Base-by-base conservation (phyloP, 2,888 invertebrate genomes). In the Acanthosoma haemorrhoidale region DNA sequence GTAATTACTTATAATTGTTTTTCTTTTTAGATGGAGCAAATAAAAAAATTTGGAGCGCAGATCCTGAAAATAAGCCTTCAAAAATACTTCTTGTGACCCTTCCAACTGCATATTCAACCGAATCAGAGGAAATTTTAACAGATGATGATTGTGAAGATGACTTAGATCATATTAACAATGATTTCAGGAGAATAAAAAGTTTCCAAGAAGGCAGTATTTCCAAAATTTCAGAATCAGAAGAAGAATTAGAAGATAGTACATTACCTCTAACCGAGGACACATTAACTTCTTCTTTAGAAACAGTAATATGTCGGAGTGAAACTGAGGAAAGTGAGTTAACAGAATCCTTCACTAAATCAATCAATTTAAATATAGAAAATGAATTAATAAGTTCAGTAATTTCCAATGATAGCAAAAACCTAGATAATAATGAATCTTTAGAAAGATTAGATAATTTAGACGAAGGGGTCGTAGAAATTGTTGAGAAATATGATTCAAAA, bases 51-150 rank as follows among this genome's bases (percentile, higher is more conserved):
- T 2, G n/a, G 6, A 4, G 5, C 2, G 3, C 6, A 6, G 4
- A 13, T n/a, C 13, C 2, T 25, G 51, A 51, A 51, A 64, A 41
- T 64, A 64, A 64, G 41, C 39, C 43, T 31, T 41, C 67, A 15
- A 72, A 72, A 72, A 63, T 70, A 15, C 71, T 73, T 18, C 63
- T 71, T 36, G 71, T 73, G 16, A 73, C 69, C 5, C 71, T 73
- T 29, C 72, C 72, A 38, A 69, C 71, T 6, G 71, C 71, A 25
- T 71, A 66, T 69, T 68, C 60, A 31, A 60, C 67, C 18, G 72
- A 73, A 32, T n/a, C 61, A n/a, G 70, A 70, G n/a, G 72, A 71
- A 18, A 36, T 60, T 16, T 41, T 66, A 31, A 68, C 66, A 15
- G 70, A 69, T 36, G 72, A 73, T 25, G 71, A 71, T 43, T 57